These are phyloP conservation scores for Drosophila niveifrons DNA, from an alignment of 2,888 invertebrate species.

Conservation along the genomic window DNA sequence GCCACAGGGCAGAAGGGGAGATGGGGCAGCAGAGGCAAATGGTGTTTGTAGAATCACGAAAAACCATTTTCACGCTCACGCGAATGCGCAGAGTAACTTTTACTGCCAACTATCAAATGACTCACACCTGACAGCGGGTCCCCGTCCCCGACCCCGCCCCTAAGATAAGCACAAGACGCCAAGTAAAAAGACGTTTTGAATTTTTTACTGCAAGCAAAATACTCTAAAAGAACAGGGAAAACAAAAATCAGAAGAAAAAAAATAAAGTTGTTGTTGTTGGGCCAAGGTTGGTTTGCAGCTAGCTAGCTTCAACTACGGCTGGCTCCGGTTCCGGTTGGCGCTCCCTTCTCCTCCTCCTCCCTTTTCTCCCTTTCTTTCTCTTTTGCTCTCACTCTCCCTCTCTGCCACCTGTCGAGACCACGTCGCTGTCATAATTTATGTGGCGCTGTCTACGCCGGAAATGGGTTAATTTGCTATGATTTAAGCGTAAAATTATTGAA, in stretches of 20 bases:
- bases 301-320: background rate
- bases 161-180: slow-evolving; percentile 73
- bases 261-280: slow-evolving; percentile 19
- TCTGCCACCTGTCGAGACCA: slow-evolving; percentile 37
- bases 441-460: slow-evolving; percentile 81
- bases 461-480: slow-evolving; percentile 83
- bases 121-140: slow-evolving; percentile 71
- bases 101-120: slow-evolving; percentile 74
- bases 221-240: slow-evolving; percentile 20
- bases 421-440: slow-evolving; percentile 76
- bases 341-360: too few relatives aligned
- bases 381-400: background rate
- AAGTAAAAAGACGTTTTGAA: slow-evolving; percentile 62
- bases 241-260: slow-evolving; percentile 6
- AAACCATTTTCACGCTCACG: slow-evolving; percentile 82
- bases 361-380: slow-evolving; percentile 27
- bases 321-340: slow-evolving; percentile 29
- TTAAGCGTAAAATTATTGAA: slow-evolving; percentile 83
- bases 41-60: slow-evolving; percentile 65
- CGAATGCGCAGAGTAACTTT: slow-evolving; percentile 77
- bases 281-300: slow-evolving; percentile 19
- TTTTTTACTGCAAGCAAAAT: slow-evolving; percentile 47
- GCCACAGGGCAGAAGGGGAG: background rate
- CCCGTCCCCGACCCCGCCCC: slow-evolving; percentile 53
- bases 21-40: background rate